phyloP scores from a whole-genome alignment of 2,888 invertebrate species.

The Lepetodrilus schrolli region DNA sequence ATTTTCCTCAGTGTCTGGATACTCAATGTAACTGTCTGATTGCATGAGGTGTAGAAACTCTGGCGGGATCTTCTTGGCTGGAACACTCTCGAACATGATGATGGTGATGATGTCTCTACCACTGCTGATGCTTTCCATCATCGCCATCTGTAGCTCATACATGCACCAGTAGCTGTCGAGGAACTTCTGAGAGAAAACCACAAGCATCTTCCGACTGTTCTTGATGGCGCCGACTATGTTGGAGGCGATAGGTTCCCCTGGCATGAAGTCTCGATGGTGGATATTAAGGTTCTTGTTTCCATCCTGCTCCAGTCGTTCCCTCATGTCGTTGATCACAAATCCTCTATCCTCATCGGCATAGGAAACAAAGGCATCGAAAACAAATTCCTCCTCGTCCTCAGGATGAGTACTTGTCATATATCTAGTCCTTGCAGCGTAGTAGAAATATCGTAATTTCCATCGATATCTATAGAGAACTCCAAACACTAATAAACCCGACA shows the following conservation, averaged over 20 bases:
- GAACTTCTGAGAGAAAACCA: constrained; percentile 46
- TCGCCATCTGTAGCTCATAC: constrained; percentile 54
- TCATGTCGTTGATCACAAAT: constrained; percentile 42
- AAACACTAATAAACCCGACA: constrained; percentile 28
- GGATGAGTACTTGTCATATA: constrained; percentile 31
- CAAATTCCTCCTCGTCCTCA: constrained; percentile 36
- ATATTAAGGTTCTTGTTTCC: constrained; percentile 35
- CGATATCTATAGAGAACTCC: constrained; percentile 38
- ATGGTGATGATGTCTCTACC: constrained; percentile 41
- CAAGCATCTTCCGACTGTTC: constrained; percentile 49
- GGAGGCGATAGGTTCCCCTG: constrained; percentile 45
- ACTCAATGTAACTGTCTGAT: constrained; percentile 38
- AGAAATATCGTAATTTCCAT: constrained; percentile 44
- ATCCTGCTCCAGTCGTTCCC: constrained; percentile 41
- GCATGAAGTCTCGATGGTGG: constrained; percentile 49
- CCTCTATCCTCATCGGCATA: constrained; percentile 47
- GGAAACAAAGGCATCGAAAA: constrained; percentile 52
- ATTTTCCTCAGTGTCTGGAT: constrained; percentile 32
- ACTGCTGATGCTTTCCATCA: constrained; percentile 47
- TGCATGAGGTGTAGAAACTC: constrained; percentile 36
- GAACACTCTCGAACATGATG: constrained; percentile 43
- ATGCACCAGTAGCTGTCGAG: constrained; percentile 50
- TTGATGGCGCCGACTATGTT: constrained; percentile 50
- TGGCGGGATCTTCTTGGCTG: constrained; percentile 36
- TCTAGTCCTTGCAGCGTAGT: constrained; percentile 33